Percentiles rank a stretch among this genome's conserved stretches.
phyloP scores from a whole-genome alignment of 2,113 vertebrate genomes.

The Ceyx melanurus region DNA sequence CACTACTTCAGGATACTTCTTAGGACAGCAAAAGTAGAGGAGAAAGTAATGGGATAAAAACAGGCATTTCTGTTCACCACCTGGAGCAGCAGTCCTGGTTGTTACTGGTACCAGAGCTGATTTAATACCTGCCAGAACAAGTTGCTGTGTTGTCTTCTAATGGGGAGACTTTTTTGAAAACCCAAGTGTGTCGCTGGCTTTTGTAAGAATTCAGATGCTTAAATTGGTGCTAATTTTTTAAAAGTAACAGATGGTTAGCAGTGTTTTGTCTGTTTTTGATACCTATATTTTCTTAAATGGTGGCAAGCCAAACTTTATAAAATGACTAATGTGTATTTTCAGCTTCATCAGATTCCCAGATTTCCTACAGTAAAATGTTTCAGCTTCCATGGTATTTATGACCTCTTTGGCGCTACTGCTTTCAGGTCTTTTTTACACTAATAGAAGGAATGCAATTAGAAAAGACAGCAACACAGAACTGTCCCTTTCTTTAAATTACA shows the following conservation, averaged over 20 bases:
- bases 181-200: slow-evolving; percentile 29
- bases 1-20: background rate
- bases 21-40: background rate
- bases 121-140: background rate
- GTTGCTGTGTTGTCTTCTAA: background rate
- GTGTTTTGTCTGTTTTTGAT: slow-evolving; percentile 62
- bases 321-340: slow-evolving; percentile 21
- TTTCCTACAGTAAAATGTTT: background rate
- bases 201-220: slow-evolving; percentile 62
- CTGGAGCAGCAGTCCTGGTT: background rate
- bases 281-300: slow-evolving; percentile 64
- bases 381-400: background rate
- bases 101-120: background rate
- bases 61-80: background rate
- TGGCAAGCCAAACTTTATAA: slow-evolving; percentile 55
- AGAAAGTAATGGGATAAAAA: background rate
- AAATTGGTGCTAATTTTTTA: slow-evolving; percentile 70
- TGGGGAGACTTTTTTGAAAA: background rate
- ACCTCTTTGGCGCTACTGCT: slow-evolving; percentile 9
- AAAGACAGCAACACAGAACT: background rate
- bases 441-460: background rate
- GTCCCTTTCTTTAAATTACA: background rate
- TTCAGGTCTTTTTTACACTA: background rate
- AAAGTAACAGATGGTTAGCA: slow-evolving; percentile 58
- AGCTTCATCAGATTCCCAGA: slow-evolving; percentile 3